phyloP scores from a whole-genome alignment of 2,888 invertebrate genomes.

The Sialis fuliginosa region DNA sequence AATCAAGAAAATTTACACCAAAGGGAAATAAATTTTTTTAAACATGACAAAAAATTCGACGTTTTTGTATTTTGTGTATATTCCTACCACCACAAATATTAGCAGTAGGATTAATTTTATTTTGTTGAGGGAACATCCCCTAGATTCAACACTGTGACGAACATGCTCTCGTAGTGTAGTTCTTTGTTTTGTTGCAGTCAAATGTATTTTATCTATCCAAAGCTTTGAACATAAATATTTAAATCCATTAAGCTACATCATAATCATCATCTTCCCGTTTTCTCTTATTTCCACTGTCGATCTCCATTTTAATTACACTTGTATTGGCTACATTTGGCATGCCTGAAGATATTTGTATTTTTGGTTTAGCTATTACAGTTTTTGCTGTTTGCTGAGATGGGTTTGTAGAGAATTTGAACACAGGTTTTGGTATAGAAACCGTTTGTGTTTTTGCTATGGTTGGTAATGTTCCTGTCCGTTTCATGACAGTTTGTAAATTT shows the following conservation, averaged over 20 bases:
- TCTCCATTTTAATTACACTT: slow-evolving; percentile 30
- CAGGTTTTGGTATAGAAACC: slow-evolving; percentile 56
- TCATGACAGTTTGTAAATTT: slow-evolving; percentile 25
- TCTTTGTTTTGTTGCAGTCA: too few relatives aligned
- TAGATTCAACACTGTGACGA: too few relatives aligned
- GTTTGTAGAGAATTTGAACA: slow-evolving; percentile 46
- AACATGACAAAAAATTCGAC: too few relatives aligned
- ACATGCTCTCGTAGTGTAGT: too few relatives aligned
- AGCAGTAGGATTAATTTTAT: too few relatives aligned
- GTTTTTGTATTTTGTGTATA: too few relatives aligned
- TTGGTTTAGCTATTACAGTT: slow-evolving; percentile 23
- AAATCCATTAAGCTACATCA: slow-evolving; percentile 18
- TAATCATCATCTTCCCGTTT: slow-evolving; percentile 51
- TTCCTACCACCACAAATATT: too few relatives aligned
- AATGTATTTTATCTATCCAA: too few relatives aligned
- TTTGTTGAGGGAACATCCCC: too few relatives aligned
- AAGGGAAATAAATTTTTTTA: too few relatives aligned
- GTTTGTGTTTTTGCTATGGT: slow-evolving; percentile 44
- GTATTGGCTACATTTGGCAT: slow-evolving; percentile 7
- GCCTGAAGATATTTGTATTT: slow-evolving; percentile 19
- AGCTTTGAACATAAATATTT: not conserved
- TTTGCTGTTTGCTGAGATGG: slow-evolving; percentile 21
- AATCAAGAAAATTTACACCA: too few relatives aligned
- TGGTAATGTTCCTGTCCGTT: slow-evolving; percentile 31
- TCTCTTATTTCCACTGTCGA: slow-evolving; percentile 36